These are phyloP conservation scores for Drosophila neotestacea DNA, from an alignment of 2,888 invertebrate species.

Conservation along the genomic window DNA sequence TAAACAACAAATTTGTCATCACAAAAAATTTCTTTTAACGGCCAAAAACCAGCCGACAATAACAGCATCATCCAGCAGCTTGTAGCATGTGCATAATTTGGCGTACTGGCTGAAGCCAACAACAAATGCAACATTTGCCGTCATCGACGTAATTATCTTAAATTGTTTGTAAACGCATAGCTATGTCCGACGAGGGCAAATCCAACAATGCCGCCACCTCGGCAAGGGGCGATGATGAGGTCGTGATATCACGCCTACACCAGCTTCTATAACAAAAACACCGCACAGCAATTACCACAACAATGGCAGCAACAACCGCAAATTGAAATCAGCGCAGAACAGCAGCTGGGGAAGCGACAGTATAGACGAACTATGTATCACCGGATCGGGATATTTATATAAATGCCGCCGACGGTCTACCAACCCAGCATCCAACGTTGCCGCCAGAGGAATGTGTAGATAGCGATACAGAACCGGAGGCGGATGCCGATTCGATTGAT, in stretches of 20 bases:
- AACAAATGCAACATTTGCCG: slow-evolving; percentile 23
- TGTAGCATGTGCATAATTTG: neutral
- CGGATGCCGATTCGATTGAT: slow-evolving; percentile 91
- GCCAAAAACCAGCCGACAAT: neutral
- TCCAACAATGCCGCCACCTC: slow-evolving; percentile 64
- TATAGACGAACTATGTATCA: slow-evolving; percentile 84
- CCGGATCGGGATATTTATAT: slow-evolving; percentile 92
- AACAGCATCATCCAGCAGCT: neutral
- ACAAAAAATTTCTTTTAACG: neutral
- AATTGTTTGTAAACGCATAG: slow-evolving; percentile 39
- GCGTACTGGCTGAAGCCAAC: slow-evolving; percentile 2
- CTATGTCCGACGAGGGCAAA: slow-evolving; percentile 67
- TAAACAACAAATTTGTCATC: slow-evolving; percentile 7
- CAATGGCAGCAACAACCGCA: slow-evolving; percentile 61
- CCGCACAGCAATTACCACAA: slow-evolving; percentile 68
- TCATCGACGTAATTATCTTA: slow-evolving; percentile 32
- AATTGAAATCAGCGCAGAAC: slow-evolving; percentile 78
- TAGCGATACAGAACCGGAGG: slow-evolving; percentile 89
- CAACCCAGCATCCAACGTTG: slow-evolving; percentile 93
- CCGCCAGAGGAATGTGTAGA: slow-evolving; percentile 89
- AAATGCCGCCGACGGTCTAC: slow-evolving; percentile 93
- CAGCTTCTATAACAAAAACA: slow-evolving; percentile 34
- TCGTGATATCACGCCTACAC: slow-evolving; percentile 16
- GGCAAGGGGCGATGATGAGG: slow-evolving; percentile 24
- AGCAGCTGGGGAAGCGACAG: slow-evolving; percentile 71